Conservation (phyloP, 2,797 vertebrate genomes). For the Brachyrhaphis roseni region DNA sequence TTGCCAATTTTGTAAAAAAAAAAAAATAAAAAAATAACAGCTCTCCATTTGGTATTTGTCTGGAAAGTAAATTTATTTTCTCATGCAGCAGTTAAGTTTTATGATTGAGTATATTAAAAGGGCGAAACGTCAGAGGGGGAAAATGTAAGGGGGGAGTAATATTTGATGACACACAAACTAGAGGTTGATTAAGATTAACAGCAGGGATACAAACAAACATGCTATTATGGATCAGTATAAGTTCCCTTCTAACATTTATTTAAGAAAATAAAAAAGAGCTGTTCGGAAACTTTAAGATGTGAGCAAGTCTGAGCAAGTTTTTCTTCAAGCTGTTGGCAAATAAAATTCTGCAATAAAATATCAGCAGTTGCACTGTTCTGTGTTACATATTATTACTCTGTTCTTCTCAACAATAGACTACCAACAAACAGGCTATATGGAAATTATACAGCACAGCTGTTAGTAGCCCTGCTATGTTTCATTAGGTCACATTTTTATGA, state of each 20-base stretch:
- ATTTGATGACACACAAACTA: background rate
- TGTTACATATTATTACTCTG: background rate
- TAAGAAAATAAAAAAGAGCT: background rate
- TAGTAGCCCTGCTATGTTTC: background rate
- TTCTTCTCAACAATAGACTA: background rate
- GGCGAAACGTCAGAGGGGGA: slow-evolving; percentile 20
- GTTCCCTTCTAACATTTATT: background rate
- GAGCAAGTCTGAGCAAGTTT: background rate
- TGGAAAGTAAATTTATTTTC: slow-evolving; percentile 22
- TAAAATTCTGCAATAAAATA: background rate
- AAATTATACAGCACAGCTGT: background rate
- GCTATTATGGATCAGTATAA: background rate
- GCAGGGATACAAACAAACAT: background rate
- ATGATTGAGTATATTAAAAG: slow-evolving; percentile 47
- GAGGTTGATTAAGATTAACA: background rate
- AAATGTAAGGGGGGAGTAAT: background rate
- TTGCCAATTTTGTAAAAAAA: slow-evolving; percentile 33
- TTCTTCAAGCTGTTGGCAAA: background rate
- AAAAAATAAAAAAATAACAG: background rate
- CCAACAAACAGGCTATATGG: background rate
- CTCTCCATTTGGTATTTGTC: slow-evolving; percentile 29
- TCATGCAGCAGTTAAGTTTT: slow-evolving; percentile 32
- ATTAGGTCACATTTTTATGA: background rate
- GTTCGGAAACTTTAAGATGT: background rate
- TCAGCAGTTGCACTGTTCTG: background rate